phyloP scores from a whole-genome alignment of 2,888 invertebrate species.

The Invenusta paracnida region DNA sequence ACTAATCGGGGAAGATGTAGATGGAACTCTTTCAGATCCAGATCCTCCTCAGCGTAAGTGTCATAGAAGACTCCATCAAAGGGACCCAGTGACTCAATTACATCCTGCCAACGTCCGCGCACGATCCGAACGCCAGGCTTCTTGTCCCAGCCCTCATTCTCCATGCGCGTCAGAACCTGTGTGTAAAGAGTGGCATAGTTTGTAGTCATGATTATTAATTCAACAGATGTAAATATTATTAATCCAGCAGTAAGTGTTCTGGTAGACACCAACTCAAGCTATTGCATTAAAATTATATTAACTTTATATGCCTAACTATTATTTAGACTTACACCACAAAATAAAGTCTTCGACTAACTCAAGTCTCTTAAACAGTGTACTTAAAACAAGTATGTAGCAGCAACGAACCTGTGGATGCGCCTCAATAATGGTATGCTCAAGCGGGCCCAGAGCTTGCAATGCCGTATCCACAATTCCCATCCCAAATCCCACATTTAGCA shows the following conservation, averaged over 20 bases:
- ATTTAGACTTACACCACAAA: no score
- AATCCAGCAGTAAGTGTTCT: no score
- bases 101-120: conserved; percentile 42
- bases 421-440: conserved; percentile 40
- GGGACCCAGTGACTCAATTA: neutral
- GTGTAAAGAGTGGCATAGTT: no score
- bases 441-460: conserved; percentile 35
- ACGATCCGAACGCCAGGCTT: conserved; percentile 42
- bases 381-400: no score
- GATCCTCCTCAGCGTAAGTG: conserved; percentile 44
- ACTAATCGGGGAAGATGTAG: conserved; percentile 33
- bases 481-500: conserved; percentile 44
- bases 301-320: no score
- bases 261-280: no score
- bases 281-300: no score
- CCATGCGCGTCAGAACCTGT: conserved; percentile 38
- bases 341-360: no score
- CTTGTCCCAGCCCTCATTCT: conserved; percentile 34
- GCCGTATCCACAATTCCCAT: conserved; percentile 43
- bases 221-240: no score
- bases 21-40: conserved; percentile 42
- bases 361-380: no score
- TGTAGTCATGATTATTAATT: no score
- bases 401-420: conserved; percentile 41
- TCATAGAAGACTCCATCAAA: conserved; percentile 45